Evolutionary conservation across 2,113 vertebrate genomes (phyloP).

Genomic region (Nanorana parkeri): DNA sequence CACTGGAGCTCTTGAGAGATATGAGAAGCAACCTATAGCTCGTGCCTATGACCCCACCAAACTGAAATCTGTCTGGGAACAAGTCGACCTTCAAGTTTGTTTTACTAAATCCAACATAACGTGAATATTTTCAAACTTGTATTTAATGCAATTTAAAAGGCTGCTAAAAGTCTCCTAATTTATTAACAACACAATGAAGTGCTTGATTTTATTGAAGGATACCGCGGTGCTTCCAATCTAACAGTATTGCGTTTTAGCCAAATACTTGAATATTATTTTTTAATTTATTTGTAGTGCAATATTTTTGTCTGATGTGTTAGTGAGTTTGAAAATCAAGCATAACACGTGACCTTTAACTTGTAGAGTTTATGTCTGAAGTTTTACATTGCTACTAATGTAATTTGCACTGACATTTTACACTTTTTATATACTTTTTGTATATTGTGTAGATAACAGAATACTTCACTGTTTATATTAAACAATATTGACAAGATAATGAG

Average conservation of each 20-base stretch:
- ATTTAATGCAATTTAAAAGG: slow-evolving; percentile 6
- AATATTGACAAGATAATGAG: neutral
- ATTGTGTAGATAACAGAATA: neutral
- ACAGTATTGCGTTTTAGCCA: slow-evolving; percentile 50
- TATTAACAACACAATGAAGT: neutral
- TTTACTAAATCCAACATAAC: neutral
- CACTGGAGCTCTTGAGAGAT: too few relatives aligned
- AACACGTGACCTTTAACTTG: slow-evolving; percentile 4
- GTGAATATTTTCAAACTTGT: neutral
- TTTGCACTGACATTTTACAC: slow-evolving; percentile 26
- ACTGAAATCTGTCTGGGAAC: neutral
- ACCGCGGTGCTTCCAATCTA: neutral
- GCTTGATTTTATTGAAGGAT: slow-evolving; percentile 11
- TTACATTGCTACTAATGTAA: slow-evolving; percentile 15
- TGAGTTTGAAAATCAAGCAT: neutral
- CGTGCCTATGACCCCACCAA: too few relatives aligned
- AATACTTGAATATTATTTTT: slow-evolving; percentile 39
- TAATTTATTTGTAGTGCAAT: slow-evolving; percentile 10
- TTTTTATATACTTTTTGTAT: slow-evolving; percentile 28
- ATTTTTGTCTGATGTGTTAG: slow-evolving; percentile 7
- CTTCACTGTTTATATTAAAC: slow-evolving; percentile 46
- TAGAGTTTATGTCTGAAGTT: neutral
- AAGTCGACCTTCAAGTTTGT: neutral
- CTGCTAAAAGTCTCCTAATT: slow-evolving; percentile 38
- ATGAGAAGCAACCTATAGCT: too few relatives aligned